Percentiles rank a stretch among this genome's conserved stretches.
These are phyloP conservation scores for Pandemis corylana DNA, from an alignment of 2,888 invertebrate species.

Conservation along the genomic window DNA sequence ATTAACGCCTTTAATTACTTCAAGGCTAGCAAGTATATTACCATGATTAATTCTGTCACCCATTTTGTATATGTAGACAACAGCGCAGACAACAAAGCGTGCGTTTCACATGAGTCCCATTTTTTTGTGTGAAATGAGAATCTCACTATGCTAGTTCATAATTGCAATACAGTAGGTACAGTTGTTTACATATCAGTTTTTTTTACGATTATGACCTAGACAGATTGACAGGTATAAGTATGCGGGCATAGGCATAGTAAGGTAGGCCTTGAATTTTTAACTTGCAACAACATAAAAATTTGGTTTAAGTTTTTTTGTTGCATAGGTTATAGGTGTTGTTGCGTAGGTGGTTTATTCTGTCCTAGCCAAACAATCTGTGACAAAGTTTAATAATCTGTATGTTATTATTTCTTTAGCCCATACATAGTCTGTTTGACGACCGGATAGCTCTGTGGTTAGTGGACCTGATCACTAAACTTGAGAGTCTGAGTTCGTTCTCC, in stretches of 20 bases:
- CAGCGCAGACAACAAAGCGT: constrained; percentile 34
- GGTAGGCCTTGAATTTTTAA: too few relatives aligned
- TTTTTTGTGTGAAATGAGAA: constrained; percentile 2
- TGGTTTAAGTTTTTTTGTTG: too few relatives aligned
- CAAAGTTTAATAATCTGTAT: not conserved
- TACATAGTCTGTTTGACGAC: not conserved
- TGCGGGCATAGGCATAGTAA: too few relatives aligned
- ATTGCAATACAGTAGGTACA: not conserved
- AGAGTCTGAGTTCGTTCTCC: too few relatives aligned
- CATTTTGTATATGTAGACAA: constrained; percentile 33
- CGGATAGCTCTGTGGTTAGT: too few relatives aligned
- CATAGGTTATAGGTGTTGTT: not conserved
- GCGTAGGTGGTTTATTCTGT: not conserved
- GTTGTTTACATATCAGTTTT: not conserved
- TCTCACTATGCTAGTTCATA: not conserved
- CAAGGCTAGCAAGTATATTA: constrained; percentile 29
- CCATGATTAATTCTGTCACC: constrained; percentile 29
- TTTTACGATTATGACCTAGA: not conserved
- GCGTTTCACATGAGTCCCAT: constrained; percentile 16
- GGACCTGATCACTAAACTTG: too few relatives aligned
- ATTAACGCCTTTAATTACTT: constrained; percentile 39
- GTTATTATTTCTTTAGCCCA: not conserved
- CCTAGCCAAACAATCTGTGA: not conserved
- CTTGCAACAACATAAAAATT: too few relatives aligned
- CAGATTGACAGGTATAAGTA: too few relatives aligned